Conservation (phyloP, 2,888 invertebrate species). For the Euphydryas editha region DNA sequence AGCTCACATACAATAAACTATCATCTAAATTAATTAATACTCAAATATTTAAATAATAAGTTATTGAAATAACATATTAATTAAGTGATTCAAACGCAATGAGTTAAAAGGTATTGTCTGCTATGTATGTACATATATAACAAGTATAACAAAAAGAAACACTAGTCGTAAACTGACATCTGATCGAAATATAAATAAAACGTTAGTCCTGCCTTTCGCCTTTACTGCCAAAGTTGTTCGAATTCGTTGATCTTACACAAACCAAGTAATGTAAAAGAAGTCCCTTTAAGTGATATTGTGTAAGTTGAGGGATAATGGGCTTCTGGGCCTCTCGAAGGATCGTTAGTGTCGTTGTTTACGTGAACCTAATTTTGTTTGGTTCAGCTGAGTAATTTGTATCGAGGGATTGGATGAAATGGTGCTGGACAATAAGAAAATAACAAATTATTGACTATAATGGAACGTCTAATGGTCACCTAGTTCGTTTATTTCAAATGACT, state of each 20-base stretch:
- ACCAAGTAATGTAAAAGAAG: constrained; percentile 35
- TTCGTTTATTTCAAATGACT: background rate
- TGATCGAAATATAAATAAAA: constrained; percentile 24
- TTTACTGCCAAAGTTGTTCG: constrained; percentile 31
- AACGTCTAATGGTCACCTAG: too few relatives aligned
- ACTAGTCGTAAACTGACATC: background rate
- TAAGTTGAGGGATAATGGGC: constrained; percentile 40
- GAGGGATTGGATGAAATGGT: constrained; percentile 22
- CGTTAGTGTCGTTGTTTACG: constrained; percentile 35
- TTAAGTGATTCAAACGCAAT: too few relatives aligned
- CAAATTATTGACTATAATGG: constrained; percentile 8
- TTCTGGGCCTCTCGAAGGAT: constrained; percentile 26
- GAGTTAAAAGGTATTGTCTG: too few relatives aligned
- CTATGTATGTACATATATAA: too few relatives aligned
- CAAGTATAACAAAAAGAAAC: too few relatives aligned
- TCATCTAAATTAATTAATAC: too few relatives aligned
- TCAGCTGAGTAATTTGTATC: constrained; percentile 25
- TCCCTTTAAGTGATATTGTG: constrained; percentile 41
- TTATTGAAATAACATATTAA: too few relatives aligned
- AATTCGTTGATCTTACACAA: constrained; percentile 27
- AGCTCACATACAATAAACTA: too few relatives aligned
- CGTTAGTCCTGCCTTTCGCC: constrained; percentile 12
- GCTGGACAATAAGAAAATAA: constrained; percentile 11
- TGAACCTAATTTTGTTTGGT: constrained; percentile 32
- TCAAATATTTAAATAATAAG: too few relatives aligned